Conservation (phyloP, 2,113 vertebrate genomes). For the Forbesichthys agassizii region DNA sequence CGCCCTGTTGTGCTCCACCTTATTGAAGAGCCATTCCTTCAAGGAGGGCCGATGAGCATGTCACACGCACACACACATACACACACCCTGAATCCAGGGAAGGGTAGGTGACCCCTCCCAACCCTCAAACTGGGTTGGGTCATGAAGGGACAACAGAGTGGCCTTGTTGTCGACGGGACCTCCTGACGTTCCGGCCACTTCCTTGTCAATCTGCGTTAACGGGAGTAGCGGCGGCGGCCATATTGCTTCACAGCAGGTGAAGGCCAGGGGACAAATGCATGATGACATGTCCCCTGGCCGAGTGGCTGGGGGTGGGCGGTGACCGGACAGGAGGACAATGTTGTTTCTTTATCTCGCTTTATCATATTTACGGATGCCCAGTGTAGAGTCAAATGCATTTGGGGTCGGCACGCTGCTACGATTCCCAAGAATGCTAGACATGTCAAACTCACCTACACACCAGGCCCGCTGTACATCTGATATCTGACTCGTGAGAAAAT, state of each 20-base stretch:
- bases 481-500: no score
- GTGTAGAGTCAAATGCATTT: not conserved
- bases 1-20: slow-evolving; percentile 79
- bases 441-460: no score
- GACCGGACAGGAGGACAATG: not conserved
- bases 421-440: not conserved
- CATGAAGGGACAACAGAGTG: not conserved
- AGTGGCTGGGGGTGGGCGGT: slow-evolving; percentile 34
- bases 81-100: slow-evolving; percentile 51
- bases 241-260: slow-evolving; percentile 51
- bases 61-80: slow-evolving; percentile 74
- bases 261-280: slow-evolving; percentile 8
- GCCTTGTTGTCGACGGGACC: slow-evolving; percentile 59
- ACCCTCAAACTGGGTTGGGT: slow-evolving; percentile 43
- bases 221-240: slow-evolving; percentile 54
- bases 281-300: slow-evolving; percentile 22
- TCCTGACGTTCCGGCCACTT: slow-evolving; percentile 67
- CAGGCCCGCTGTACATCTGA: no score
- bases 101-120: slow-evolving; percentile 63
- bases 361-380: not conserved
- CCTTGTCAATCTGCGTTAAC: slow-evolving; percentile 68
- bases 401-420: not conserved
- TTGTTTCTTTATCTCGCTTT: not conserved
- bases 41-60: slow-evolving; percentile 86
- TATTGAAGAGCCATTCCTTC: slow-evolving; percentile 93